These are phyloP conservation scores for Darevskia nairensis DNA, from an alignment of 2,797 vertebrate species.

Conservation along the genomic window DNA sequence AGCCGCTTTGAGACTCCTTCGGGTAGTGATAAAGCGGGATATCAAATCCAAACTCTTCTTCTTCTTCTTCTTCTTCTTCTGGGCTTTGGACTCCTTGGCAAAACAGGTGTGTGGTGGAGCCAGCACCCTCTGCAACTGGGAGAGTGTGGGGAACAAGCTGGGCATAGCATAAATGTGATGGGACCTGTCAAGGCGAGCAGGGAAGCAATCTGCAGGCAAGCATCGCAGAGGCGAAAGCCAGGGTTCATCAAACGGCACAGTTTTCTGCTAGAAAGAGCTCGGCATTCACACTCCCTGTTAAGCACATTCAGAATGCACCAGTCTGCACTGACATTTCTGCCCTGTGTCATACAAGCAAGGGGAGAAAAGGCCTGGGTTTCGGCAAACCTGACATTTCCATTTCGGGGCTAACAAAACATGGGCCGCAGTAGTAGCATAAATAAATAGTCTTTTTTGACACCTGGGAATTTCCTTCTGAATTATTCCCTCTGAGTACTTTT, in stretches of 20 bases:
- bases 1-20: too few species aligned
- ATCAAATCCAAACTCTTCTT: too few species aligned
- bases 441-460: too few species aligned
- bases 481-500: too few species aligned
- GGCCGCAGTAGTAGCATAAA: too few species aligned
- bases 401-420: too few species aligned
- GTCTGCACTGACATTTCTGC: neutral
- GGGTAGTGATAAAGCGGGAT: too few species aligned
- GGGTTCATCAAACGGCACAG: neutral
- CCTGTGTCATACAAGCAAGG: neutral
- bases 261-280: conserved; percentile 1
- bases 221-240: neutral
- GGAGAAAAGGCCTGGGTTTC: neutral
- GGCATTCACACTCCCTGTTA: neutral
- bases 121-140: conserved; percentile 2
- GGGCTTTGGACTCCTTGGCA: conserved; percentile 43
- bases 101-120: neutral
- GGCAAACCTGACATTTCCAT: too few species aligned
- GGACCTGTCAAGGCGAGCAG: neutral
- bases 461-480: too few species aligned
- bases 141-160: neutral
- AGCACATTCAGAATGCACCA: neutral
- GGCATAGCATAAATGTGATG: neutral
- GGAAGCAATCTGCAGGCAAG: neutral
- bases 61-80: too few species aligned